Percentiles rank a stretch among this genome's conserved stretches.
These are phyloP conservation scores for Drosophila peninsularis DNA, from an alignment of 2,888 invertebrate genomes.

Conservation along the genomic window DNA sequence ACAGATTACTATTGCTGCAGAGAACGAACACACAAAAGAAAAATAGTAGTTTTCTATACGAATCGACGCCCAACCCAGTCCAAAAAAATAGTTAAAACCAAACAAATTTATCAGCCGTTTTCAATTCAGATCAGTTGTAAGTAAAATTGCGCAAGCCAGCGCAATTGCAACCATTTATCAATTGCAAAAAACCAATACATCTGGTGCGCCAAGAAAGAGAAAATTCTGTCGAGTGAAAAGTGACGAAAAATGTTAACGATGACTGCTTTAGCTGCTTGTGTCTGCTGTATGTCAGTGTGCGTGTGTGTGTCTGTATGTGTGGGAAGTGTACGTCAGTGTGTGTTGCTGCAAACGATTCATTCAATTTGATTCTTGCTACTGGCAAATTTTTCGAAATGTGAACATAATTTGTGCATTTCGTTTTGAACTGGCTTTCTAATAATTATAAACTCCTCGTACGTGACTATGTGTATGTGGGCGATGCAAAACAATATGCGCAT, in stretches of 20 bases:
- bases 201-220: constrained; percentile 54
- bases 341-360: constrained; percentile 49
- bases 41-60: constrained; percentile 72
- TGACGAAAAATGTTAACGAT: constrained; percentile 70
- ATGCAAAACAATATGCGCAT: constrained; percentile 36
- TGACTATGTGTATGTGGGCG: constrained; percentile 14
- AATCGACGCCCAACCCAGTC: constrained; percentile 80
- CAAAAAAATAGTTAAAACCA: constrained; percentile 54
- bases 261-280: constrained; percentile 54
- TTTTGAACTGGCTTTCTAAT: constrained; percentile 46
- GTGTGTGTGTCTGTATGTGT: constrained; percentile 36
- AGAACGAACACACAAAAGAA: constrained; percentile 72
- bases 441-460: constrained; percentile 32
- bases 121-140: constrained; percentile 59
- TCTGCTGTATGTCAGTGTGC: constrained; percentile 34
- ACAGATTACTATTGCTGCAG: constrained; percentile 65
- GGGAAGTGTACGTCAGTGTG: constrained; percentile 34
- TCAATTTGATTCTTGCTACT: constrained; percentile 56
- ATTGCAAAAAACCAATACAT: constrained; percentile 34
- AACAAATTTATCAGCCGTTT: constrained; percentile 41
- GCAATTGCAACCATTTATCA: constrained; percentile 14
- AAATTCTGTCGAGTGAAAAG: constrained; percentile 79
- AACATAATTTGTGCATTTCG: constrained; percentile 47
- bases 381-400: constrained; percentile 46
- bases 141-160: constrained; percentile 48